phyloP scores from a whole-genome alignment of 2,888 invertebrate species.

The Lottia gigantea region DNA sequence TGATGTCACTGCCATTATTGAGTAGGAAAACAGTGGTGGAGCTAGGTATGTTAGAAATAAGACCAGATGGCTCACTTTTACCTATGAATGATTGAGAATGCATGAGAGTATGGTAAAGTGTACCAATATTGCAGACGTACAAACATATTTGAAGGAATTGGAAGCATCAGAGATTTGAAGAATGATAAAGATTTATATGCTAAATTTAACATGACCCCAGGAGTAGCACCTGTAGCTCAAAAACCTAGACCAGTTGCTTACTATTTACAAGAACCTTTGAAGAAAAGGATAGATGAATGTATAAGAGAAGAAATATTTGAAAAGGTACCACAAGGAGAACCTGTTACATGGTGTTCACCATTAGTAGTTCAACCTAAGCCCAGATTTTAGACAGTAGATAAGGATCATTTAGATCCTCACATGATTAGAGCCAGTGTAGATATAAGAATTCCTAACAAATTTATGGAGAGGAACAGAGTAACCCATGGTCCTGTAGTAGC shows the following conservation, averaged over 20 bases:
- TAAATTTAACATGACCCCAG: conserved; percentile 16
- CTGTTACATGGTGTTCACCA: conserved; percentile 24
- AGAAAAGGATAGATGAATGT: conserved; percentile 19
- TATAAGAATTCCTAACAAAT: conserved; percentile 17
- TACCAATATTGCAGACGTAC: not conserved
- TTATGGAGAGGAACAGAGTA: conserved; percentile 16
- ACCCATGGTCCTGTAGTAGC: conserved; percentile 14
- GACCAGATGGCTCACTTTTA: conserved; percentile 16
- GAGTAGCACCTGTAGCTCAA: conserved; percentile 18
- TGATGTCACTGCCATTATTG: conserved; percentile 21
- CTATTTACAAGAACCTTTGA: conserved; percentile 20
- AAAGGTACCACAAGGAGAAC: conserved; percentile 14
- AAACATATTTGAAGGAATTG: conserved; percentile 19
- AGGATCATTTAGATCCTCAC: conserved; percentile 21
- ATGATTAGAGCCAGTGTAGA: conserved; percentile 24
- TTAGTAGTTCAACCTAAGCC: conserved; percentile 25
- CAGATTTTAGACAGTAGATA: conserved; percentile 3
- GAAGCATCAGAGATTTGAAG: conserved; percentile 14
- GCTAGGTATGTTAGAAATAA: conserved; percentile 21
- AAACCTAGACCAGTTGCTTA: conserved; percentile 18
- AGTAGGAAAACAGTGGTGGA: conserved; percentile 14
- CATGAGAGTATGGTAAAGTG: not conserved
- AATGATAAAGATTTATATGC: conserved; percentile 17
- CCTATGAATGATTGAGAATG: conserved; percentile 11
- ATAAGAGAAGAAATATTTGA: conserved; percentile 21